phyloP scores from a whole-genome alignment of 2,113 vertebrate genomes.

The Neolamprologus brichardi region DNA sequence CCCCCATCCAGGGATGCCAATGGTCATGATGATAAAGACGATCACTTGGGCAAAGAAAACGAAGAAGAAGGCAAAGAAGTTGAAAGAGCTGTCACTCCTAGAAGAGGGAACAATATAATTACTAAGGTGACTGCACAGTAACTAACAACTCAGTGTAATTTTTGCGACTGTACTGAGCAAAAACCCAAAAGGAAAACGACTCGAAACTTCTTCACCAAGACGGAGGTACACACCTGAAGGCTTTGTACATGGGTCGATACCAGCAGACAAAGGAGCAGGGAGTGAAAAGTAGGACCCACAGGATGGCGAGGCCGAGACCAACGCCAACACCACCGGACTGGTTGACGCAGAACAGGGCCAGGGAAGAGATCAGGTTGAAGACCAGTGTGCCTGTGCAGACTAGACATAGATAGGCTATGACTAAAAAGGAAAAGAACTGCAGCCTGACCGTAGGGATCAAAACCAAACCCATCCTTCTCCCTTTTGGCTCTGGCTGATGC shows the following conservation, averaged over 20 bases:
- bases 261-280: slow-evolving; percentile 96
- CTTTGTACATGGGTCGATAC: slow-evolving; percentile 95
- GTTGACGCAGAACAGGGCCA: slow-evolving; percentile 84
- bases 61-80: slow-evolving; percentile 97
- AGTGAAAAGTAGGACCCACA: slow-evolving; percentile 89
- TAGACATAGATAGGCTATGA: slow-evolving; percentile 33
- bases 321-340: slow-evolving; percentile 70
- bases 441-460: not conserved
- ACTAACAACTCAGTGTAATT: not conserved
- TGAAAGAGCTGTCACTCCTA: slow-evolving; percentile 98
- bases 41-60: slow-evolving; percentile 89
- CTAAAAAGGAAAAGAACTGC: not conserved
- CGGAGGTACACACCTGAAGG: slow-evolving; percentile 79
- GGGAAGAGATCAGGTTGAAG: slow-evolving; percentile 84
- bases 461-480: not conserved
- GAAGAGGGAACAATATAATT: not conserved
- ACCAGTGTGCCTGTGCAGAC: slow-evolving; percentile 77
- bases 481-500: not conserved
- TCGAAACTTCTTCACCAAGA: not conserved
- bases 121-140: not conserved
- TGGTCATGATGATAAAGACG: slow-evolving; percentile 84
- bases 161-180: not conserved
- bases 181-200: not conserved
- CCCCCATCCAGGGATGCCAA: slow-evolving; percentile 90
- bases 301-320: slow-evolving; percentile 87